Evolutionary conservation across 2,888 invertebrate species (phyloP), one percentile per base, ranked within the genome.

Genomic region (Acheta domesticus): DNA sequence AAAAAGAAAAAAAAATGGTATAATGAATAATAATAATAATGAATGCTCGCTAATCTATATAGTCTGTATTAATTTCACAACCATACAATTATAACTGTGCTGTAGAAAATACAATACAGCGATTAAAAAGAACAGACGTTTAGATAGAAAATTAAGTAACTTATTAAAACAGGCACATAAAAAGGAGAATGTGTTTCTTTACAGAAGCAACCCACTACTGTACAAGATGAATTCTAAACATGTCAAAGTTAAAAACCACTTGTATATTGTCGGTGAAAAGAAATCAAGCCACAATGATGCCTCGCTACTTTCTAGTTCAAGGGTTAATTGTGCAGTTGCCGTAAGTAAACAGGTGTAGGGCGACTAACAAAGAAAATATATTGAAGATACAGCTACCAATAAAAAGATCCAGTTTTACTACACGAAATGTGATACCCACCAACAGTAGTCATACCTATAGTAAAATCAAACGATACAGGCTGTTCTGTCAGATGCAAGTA

Each of bases 31-130:
- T 19, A 62, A 62, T n/a, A 62, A 62, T 62, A 62, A 62, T 62
- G 62, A 62, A 62, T 62, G 62, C 62, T 62, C 62, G 62, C 62
- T 62, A 62, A 62, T 62, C 62, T 62, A 62, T 62, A 62, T n/a
- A 19, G 62, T 62, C 36, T 36, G 36, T 62, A 62, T 62, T 62
- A 62, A 62, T 19, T 62, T 62, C 62, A 62, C 62, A 62, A 62
- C 62, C 62, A 62, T 62, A 62, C 62, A 62, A n/a, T 62, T 19
- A 62, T 62, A 62, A 62, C n/a, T 62, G 62, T 62, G 62, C 62
- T 62, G 62, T 62, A 19, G 16, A 62, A n/a, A 62, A 62, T 62
- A 62, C 62, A 62, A 62, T 62, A 62, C 62, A 62, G 62, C 62
- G 62, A 62, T 62, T 62, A 62, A 62, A 62, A 62, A 62, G 62